Conservation (phyloP, 2,113 vertebrate species). For the Notarius quadriscutis region DNA sequence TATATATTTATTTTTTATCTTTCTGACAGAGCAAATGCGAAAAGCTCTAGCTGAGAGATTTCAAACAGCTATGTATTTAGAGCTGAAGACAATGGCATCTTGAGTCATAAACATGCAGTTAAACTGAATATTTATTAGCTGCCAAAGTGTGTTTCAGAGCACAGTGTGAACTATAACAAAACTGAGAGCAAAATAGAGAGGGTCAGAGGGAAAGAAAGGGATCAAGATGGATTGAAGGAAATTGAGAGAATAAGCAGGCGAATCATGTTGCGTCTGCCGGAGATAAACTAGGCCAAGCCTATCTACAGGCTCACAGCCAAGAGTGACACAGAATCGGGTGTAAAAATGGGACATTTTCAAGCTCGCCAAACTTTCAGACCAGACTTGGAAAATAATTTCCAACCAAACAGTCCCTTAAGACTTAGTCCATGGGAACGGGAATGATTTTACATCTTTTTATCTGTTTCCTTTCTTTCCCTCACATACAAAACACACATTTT, state of each 20-base stretch:
- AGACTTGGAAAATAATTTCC: neutral
- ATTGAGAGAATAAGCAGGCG: neutral
- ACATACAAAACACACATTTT: neutral
- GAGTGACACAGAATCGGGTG: slow-evolving; percentile 10
- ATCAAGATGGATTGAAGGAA: neutral
- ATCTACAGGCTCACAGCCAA: neutral
- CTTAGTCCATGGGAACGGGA: neutral
- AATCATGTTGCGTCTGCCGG: slow-evolving; percentile 2
- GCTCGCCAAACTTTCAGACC: neutral
- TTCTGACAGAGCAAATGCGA: neutral
- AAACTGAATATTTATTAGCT: slow-evolving; percentile 33
- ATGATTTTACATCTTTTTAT: neutral
- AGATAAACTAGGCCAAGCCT: slow-evolving; percentile 29
- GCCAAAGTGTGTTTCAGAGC: slow-evolving; percentile 12
- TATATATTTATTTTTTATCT: neutral
- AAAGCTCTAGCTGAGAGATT: slow-evolving; percentile 19
- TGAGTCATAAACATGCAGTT: slow-evolving; percentile 6
- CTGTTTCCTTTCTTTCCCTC: neutral
- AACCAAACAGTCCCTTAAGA: neutral
- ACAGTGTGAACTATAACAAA: neutral
- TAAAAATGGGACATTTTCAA: neutral
- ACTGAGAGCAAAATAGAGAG: neutral
- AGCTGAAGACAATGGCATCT: slow-evolving; percentile 12
- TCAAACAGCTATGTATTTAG: neutral
- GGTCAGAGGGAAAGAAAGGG: neutral